A percentile compares a stretch with the other conserved stretches of the same genome.
phyloP scores from a whole-genome alignment of 2,888 invertebrate genomes.

The Oscheius myriophilus region DNA sequence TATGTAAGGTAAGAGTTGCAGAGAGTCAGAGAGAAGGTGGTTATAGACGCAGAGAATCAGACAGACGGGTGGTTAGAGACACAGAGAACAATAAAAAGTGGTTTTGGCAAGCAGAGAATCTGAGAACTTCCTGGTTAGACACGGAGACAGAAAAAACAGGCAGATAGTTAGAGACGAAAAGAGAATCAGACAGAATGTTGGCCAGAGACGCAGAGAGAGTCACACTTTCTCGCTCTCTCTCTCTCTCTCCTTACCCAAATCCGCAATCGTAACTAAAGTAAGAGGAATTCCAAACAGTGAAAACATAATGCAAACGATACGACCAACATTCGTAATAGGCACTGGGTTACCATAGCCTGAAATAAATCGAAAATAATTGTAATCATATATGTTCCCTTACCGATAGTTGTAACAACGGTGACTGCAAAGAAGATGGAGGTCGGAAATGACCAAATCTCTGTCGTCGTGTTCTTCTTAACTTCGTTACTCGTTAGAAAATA shows the following conservation, averaged over 20 bases:
- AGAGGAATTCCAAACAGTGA: constrained; percentile 70
- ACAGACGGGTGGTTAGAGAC: too few species aligned
- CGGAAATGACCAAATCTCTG: constrained; percentile 70
- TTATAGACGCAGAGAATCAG: too few species aligned
- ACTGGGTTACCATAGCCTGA: constrained; percentile 70
- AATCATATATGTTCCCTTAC: too few species aligned
- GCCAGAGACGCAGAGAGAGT: too few species aligned
- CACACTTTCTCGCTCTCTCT: neutral
- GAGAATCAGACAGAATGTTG: too few species aligned
- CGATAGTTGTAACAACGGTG: constrained; percentile 70
- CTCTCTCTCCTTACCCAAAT: constrained; percentile 55
- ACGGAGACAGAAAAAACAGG: too few species aligned
- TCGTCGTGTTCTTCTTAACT: constrained; percentile 66
- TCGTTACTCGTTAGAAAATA: constrained; percentile 67
- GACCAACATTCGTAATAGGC: constrained; percentile 66
- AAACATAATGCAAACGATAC: constrained; percentile 68
- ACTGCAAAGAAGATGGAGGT: constrained; percentile 71
- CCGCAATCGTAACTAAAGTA: constrained; percentile 70
- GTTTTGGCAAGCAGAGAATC: too few species aligned
- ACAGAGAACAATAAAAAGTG: too few species aligned
- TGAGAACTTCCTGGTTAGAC: too few species aligned
- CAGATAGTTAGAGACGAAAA: too few species aligned
- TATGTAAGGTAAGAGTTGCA: too few species aligned
- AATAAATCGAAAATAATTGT: constrained; percentile 8
- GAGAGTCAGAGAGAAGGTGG: too few species aligned